Evolutionary conservation across 92 coral and sea anemone species (phyloP).

Genomic region (Zoanthus gigantus): DNA sequence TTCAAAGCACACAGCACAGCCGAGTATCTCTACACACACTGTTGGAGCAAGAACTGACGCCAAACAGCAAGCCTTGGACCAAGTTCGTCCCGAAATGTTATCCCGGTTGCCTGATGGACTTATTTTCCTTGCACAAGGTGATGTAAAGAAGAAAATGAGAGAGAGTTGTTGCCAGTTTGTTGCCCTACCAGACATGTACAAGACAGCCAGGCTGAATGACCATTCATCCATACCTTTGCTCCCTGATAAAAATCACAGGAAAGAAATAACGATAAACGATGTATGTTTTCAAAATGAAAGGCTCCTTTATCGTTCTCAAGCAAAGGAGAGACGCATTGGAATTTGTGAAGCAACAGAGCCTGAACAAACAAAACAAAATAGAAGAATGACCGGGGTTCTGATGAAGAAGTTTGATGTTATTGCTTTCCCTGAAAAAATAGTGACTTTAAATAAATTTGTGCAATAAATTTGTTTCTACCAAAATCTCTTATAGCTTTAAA

Average conservation of each 20-base stretch:
- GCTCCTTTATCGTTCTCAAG: neutral
- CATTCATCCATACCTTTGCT: neutral
- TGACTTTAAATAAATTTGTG: too few relatives aligned
- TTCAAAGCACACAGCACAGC: neutral
- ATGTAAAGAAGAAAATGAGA: neutral
- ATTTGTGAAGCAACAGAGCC: conserved; percentile 13
- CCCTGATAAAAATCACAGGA: neutral
- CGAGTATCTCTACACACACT: neutral
- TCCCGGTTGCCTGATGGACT: neutral
- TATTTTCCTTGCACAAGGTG: neutral
- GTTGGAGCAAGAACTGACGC: neutral
- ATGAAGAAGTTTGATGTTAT: neutral
- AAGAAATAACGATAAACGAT: neutral
- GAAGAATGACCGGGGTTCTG: conserved; percentile 1
- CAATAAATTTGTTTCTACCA: too few relatives aligned
- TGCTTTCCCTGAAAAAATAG: neutral
- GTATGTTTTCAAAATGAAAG: neutral
- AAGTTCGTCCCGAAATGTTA: neutral
- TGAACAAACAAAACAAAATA: neutral
- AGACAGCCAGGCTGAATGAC: neutral
- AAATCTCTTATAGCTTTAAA: too few relatives aligned
- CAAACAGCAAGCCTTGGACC: neutral
- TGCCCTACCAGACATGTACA: neutral
- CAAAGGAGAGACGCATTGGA: neutral
- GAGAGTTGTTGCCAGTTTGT: neutral